Evolutionary conservation across 1,140 invertebrate genomes (phyloP).

Genomic region (Apis laboriosa): DNA sequence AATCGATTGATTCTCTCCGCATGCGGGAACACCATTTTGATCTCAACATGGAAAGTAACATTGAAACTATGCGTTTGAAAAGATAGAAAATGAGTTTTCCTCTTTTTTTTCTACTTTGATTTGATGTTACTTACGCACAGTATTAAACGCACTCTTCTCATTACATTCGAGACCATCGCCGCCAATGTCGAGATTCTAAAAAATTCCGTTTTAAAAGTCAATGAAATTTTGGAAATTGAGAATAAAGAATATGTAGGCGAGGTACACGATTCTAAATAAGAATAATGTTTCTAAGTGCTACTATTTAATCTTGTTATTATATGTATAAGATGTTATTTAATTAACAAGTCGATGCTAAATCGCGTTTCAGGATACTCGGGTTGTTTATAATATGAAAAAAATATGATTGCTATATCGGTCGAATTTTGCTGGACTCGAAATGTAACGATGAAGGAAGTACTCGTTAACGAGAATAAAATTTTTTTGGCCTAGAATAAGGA

Average conservation of each 20-base stretch:
- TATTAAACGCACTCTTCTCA: constrained; percentile 53
- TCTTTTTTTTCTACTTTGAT: not conserved
- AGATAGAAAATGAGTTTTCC: constrained; percentile 1
- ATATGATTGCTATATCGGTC: constrained; percentile 35
- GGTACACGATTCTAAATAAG: constrained; percentile 78
- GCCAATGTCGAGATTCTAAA: constrained; percentile 17
- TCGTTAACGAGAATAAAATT: constrained; percentile 55
- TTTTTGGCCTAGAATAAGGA: constrained; percentile 72
- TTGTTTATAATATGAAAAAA: constrained; percentile 29
- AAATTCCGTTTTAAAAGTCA: constrained; percentile 2
- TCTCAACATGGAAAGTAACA: constrained; percentile 38
- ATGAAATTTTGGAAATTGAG: not conserved
- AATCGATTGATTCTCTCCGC: constrained; percentile 28
- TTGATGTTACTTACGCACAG: constrained; percentile 51
- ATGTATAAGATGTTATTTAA: constrained; percentile 80
- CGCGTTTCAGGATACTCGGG: constrained; percentile 59
- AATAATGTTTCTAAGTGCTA: constrained; percentile 79
- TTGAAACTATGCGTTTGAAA: constrained; percentile 11
- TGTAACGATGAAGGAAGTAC: not conserved
- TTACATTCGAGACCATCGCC: constrained; percentile 31
- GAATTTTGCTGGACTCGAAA: constrained; percentile 52
- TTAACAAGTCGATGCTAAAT: constrained; percentile 64
- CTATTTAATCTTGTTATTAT: constrained; percentile 81
- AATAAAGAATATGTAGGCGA: constrained; percentile 14
- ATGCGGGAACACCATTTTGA: constrained; percentile 41